A percentile compares a stretch with the other conserved stretches of the same genome.
Evolutionary conservation across 2,888 invertebrate genomes (phyloP).

Genomic region (Crematogaster levior): DNA sequence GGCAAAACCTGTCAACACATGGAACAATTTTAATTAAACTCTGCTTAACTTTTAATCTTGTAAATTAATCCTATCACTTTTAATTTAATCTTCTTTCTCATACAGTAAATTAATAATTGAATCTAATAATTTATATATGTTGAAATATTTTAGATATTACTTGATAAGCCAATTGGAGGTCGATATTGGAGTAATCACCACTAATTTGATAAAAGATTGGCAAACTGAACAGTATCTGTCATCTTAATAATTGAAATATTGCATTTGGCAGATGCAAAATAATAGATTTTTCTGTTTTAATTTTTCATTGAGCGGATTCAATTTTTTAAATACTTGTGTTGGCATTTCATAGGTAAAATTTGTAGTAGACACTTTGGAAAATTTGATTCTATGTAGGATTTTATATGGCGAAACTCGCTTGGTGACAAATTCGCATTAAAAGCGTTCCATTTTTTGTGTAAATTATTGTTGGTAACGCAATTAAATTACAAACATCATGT

Average conservation of each 20-base stretch:
- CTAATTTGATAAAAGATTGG: neutral
- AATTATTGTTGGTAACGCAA: neutral
- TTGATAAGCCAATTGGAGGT: neutral
- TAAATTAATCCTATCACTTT: too few relatives aligned
- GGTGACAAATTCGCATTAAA: neutral
- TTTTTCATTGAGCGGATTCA: neutral
- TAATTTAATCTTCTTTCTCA: neutral
- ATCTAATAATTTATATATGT: neutral
- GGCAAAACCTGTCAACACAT: neutral
- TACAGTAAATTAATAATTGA: neutral
- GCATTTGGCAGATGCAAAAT: neutral
- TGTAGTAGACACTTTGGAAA: neutral
- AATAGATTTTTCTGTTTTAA: neutral
- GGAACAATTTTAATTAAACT: neutral
- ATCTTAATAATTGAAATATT: neutral
- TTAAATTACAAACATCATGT: neutral
- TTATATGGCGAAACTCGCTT: neutral
- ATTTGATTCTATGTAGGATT: neutral
- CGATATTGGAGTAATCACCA: neutral
- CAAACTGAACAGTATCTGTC: neutral
- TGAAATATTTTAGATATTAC: neutral
- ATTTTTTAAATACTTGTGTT: neutral
- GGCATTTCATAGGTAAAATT: neutral
- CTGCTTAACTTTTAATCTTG: neutral
- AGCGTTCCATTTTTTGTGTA: neutral